phyloP scores from a whole-genome alignment of 2,888 invertebrate genomes.

The Drosophila picticornis region DNA sequence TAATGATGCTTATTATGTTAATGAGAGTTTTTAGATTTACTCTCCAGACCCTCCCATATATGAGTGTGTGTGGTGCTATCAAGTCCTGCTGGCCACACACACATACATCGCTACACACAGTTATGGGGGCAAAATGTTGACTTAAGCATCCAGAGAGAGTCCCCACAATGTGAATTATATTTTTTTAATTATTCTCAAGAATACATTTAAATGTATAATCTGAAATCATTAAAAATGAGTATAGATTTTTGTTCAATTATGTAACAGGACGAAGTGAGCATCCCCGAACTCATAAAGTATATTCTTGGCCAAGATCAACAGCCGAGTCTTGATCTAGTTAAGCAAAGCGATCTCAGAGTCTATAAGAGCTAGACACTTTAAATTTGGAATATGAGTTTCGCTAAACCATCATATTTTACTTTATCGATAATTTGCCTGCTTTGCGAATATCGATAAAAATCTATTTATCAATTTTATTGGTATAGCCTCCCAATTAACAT shows the following conservation, averaged over 20 bases:
- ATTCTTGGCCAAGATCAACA: not conserved
- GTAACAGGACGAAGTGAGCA: not conserved
- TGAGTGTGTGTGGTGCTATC: constrained; percentile 19
- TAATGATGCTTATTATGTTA: constrained; percentile 72
- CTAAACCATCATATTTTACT: not conserved
- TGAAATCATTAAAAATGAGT: not conserved
- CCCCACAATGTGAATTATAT: not conserved
- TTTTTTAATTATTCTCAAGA: not conserved
- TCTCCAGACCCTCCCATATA: not conserved
- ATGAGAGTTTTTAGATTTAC: constrained; percentile 61
- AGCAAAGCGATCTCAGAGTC: not conserved
- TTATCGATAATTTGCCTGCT: not conserved
- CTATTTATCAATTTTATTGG: not conserved
- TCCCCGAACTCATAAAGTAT: not conserved
- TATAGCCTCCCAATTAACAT: not conserved
- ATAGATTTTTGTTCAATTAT: not conserved
- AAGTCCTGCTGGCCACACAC: constrained; percentile 21
- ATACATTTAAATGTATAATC: not conserved
- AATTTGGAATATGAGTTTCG: not conserved
- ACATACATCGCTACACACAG: not conserved
- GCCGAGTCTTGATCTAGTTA: not conserved
- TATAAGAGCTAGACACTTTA: not conserved
- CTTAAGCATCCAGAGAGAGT: not conserved
- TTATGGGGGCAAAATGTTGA: not conserved
- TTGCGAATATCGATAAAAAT: not conserved